These are phyloP conservation scores for Danionella cerebrum DNA, from an alignment of 2,113 vertebrate species.

Conservation along the genomic window DNA sequence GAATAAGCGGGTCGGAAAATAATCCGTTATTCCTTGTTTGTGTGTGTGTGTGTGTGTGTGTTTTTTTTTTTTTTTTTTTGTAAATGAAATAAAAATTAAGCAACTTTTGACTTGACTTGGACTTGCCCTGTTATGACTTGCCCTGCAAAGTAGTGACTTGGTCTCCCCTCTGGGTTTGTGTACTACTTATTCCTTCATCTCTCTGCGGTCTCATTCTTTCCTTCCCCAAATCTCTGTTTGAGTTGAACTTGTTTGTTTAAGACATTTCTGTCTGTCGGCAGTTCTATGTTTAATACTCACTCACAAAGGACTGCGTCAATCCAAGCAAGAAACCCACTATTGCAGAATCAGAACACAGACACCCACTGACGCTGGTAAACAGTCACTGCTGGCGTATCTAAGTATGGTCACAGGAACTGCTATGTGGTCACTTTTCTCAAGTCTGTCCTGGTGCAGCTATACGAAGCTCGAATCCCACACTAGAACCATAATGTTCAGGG, in stretches of 20 bases:
- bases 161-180: too few relatives aligned
- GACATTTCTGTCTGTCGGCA: constrained; percentile 26
- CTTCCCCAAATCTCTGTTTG: neutral
- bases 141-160: too few relatives aligned
- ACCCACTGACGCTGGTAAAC: neutral
- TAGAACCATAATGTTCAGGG: constrained; percentile 21
- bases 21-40: too few relatives aligned
- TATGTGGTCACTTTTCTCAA: constrained; percentile 16
- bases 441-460: constrained; percentile 13
- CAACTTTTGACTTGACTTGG: too few relatives aligned
- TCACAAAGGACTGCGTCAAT: constrained; percentile 13
- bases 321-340: constrained; percentile 16
- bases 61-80: too few relatives aligned
- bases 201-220: neutral
- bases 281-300: constrained; percentile 22
- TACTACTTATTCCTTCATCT: neutral
- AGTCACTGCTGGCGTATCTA: constrained; percentile 20
- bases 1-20: too few relatives aligned
- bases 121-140: too few relatives aligned
- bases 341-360: neutral
- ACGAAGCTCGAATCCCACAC: constrained; percentile 12
- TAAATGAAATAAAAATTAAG: too few relatives aligned
- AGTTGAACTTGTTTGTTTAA: constrained; percentile 5
- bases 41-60: too few relatives aligned
- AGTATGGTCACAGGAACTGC: constrained; percentile 22